Conservation (phyloP, 2,888 invertebrate genomes). For the Drosophila prostipennis region DNA sequence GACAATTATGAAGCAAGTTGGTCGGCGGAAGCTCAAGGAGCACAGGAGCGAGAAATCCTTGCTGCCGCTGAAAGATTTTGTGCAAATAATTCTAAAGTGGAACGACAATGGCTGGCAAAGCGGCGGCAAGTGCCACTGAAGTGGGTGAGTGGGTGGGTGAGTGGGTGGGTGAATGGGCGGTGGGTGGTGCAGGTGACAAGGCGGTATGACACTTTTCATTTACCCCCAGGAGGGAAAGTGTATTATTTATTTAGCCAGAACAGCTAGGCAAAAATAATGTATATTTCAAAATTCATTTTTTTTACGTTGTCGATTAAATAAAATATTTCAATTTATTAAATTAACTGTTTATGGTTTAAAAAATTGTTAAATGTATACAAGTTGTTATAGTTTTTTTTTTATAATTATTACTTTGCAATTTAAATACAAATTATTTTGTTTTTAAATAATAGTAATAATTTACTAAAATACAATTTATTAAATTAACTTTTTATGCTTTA, state of each 20-base stretch:
- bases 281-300: background rate
- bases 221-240: background rate
- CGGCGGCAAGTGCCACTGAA: slow-evolving; percentile 23
- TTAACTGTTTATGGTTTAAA: too few species aligned
- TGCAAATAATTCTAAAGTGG: slow-evolving; percentile 73
- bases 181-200: slow-evolving; percentile 5
- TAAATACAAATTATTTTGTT: too few species aligned
- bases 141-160: slow-evolving; percentile 1
- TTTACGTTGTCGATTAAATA: background rate
- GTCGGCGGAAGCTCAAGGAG: slow-evolving; percentile 20
- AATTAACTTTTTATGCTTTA: too few species aligned
- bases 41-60: slow-evolving; percentile 32
- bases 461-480: background rate
- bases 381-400: too few species aligned
- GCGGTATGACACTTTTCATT: slow-evolving; percentile 38
- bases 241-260: slow-evolving; percentile 3
- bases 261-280: background rate
- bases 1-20: slow-evolving; percentile 41
- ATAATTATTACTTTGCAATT: too few species aligned
- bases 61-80: slow-evolving; percentile 67
- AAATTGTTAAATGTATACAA: too few species aligned
- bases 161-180: slow-evolving; percentile 13
- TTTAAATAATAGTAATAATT: too few species aligned
- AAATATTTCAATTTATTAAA: background rate
- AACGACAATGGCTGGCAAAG: slow-evolving; percentile 57